A percentile compares a stretch with the other conserved stretches of the same genome.
phyloP scores from a whole-genome alignment of 2,113 vertebrate genomes.

The western clawed frog (Xenopus tropicalis) region DNA sequence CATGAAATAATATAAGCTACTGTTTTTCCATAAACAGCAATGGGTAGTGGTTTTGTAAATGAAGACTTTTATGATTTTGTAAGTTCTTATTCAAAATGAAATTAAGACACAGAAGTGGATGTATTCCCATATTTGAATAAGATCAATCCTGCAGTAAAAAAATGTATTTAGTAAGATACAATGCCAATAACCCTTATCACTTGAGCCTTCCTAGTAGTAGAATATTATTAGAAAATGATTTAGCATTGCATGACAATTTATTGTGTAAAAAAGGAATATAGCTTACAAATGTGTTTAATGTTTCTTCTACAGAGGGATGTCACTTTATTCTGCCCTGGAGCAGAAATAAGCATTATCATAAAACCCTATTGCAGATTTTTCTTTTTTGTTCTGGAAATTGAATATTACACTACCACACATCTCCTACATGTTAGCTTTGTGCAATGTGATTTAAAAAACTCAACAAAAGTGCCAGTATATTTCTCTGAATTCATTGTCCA shows the following conservation, averaged over 20 bases:
- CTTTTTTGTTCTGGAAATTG: too few relatives aligned
- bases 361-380: too few relatives aligned
- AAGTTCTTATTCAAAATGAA: not conserved
- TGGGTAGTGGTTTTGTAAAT: constrained; percentile 21
- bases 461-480: not conserved
- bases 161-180: constrained; percentile 19
- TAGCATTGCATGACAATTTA: not conserved
- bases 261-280: constrained; percentile 13
- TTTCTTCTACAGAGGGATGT: too few relatives aligned
- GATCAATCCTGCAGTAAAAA: too few relatives aligned
- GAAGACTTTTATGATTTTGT: not conserved
- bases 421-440: too few relatives aligned
- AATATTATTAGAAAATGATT: not conserved
- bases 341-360: too few relatives aligned
- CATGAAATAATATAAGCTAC: not conserved
- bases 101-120: not conserved
- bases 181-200: constrained; percentile 34
- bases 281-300: too few relatives aligned
- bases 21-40: constrained; percentile 2
- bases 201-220: constrained; percentile 18
- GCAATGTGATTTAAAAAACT: too few relatives aligned
- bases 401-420: too few relatives aligned
- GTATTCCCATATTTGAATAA: not conserved
- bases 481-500: too few relatives aligned
- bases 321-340: too few relatives aligned